phyloP scores from a whole-genome alignment of 2,888 invertebrate genomes.

The Morpho deidamia region DNA sequence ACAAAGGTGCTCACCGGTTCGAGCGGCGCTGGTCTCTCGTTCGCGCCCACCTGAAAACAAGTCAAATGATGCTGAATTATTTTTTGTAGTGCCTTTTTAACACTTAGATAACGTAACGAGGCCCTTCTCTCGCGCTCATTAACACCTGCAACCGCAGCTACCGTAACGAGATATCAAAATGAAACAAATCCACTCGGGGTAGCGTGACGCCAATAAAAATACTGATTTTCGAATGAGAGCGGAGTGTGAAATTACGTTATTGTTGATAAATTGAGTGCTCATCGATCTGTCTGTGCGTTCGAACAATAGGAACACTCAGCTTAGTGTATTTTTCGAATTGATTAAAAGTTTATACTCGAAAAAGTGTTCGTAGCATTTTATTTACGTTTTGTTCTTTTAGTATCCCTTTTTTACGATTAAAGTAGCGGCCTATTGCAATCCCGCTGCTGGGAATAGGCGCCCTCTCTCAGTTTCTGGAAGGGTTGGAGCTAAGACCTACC shows the following conservation, averaged over 20 bases:
- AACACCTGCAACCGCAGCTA: constrained; percentile 17
- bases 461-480: no score
- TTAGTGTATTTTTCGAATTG: no score
- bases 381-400: no score
- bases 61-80: constrained; percentile 17
- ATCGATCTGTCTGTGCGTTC: not conserved
- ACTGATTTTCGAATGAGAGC: constrained; percentile 5
- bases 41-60: constrained; percentile 13
- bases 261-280: constrained; percentile 2
- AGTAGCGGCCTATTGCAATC: no score
- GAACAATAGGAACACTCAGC: no score
- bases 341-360: no score
- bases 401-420: no score
- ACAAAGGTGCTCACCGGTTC: not conserved
- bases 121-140: constrained; percentile 18
- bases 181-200: constrained; percentile 9
- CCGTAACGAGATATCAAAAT: constrained; percentile 16
- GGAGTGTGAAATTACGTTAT: constrained; percentile 11
- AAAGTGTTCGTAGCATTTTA: no score
- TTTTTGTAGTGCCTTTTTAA: constrained; percentile 22
- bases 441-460: no score
- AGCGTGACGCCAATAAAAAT: constrained; percentile 17
- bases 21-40: constrained; percentile 3
- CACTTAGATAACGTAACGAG: constrained; percentile 22
- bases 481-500: no score